phyloP scores from a whole-genome alignment of 2,888 invertebrate genomes.

The Scaptomyza tumidula region DNA sequence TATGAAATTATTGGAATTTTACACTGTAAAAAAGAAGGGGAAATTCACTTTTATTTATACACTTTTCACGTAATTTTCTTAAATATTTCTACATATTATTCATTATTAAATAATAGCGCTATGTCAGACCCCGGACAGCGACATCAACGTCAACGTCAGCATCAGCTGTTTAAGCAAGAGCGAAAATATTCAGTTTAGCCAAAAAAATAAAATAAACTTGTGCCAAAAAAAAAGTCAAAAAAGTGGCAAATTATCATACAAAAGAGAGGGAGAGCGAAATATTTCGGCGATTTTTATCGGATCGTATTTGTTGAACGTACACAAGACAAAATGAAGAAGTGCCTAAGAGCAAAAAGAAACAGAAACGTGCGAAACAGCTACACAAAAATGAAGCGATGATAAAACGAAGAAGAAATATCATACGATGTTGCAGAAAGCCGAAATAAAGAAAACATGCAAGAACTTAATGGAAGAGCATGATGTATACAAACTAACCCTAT shows the following conservation, averaged over 20 bases:
- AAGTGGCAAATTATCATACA: background rate
- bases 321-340: conserved; percentile 42
- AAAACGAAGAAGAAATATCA: conserved; percentile 58
- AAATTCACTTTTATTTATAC: conserved; percentile 25
- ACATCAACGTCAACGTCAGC: conserved; percentile 23
- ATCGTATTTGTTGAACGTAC: conserved; percentile 1
- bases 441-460: conserved; percentile 42
- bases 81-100: conserved; percentile 15
- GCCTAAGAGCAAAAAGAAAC: conserved; percentile 36
- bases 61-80: conserved; percentile 17
- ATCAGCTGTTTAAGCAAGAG: conserved; percentile 44
- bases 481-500: conserved; percentile 13
- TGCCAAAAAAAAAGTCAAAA: conserved; percentile 20
- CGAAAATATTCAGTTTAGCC: conserved; percentile 37
- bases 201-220: conserved; percentile 16
- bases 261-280: conserved; percentile 24
- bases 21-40: conserved; percentile 30
- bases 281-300: conserved; percentile 57
- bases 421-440: conserved; percentile 72
- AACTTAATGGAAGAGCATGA: conserved; percentile 10
- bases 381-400: conserved; percentile 18
- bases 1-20: background rate
- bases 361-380: conserved; percentile 55
- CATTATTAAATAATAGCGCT: conserved; percentile 52
- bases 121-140: conserved; percentile 14